These are phyloP conservation scores for Colistium nudipinnis DNA, from an alignment of 2,113 vertebrate genomes.

Conservation along the genomic window DNA sequence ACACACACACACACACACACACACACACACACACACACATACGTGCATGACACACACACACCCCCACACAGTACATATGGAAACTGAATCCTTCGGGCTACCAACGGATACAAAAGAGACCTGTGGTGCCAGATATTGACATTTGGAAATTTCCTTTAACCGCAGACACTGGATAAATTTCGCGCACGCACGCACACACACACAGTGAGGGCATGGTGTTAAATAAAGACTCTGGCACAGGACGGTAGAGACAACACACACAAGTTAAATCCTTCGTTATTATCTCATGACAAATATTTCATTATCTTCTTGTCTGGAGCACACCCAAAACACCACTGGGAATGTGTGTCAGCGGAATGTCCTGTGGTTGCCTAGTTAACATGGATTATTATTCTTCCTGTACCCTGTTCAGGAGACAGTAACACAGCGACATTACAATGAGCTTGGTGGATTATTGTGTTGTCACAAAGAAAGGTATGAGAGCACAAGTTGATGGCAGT, in stretches of 20 bases:
- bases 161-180: conserved; percentile 8
- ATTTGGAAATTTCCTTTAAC: conserved; percentile 6
- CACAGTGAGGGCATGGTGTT: conserved; percentile 1
- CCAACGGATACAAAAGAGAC: conserved; percentile 10
- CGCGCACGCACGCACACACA: background rate
- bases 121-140: conserved; percentile 11
- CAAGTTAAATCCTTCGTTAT: conserved; percentile 32
- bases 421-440: conserved; percentile 34
- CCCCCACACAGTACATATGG: conserved; percentile 9
- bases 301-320: conserved; percentile 44
- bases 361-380: conserved; percentile 24
- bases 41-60: too few species aligned
- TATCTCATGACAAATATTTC: conserved; percentile 33
- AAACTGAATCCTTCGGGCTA: conserved; percentile 12
- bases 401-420: conserved; percentile 3
- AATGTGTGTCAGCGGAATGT: conserved; percentile 33
- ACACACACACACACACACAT: conserved; percentile 17
- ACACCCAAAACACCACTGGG: conserved; percentile 4
- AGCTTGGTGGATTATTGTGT: conserved; percentile 18
- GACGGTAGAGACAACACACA: conserved; percentile 21
- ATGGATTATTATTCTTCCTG: conserved; percentile 15
- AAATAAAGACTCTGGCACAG: conserved; percentile 5
- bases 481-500: background rate
- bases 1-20: conserved; percentile 19
- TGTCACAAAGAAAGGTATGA: conserved; percentile 15